These are phyloP conservation scores for Eolophus roseicapilla DNA, from an alignment of 2,113 vertebrate genomes.

Conservation along the genomic window DNA sequence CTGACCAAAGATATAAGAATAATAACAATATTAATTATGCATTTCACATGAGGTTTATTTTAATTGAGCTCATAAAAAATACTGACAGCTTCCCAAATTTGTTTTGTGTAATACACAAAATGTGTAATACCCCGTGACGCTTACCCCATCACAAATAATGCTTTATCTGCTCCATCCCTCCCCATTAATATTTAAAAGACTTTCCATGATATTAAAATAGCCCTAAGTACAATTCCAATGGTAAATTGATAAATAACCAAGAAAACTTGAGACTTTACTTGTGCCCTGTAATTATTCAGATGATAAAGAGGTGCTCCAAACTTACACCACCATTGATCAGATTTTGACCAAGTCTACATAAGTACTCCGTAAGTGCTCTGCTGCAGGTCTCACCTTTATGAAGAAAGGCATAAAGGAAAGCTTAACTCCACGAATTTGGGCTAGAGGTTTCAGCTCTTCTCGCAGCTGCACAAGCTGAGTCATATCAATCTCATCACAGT, in stretches of 20 bases:
- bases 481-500: slow-evolving; percentile 91
- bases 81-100: background rate
- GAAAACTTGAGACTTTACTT: background rate
- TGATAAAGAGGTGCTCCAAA: background rate
- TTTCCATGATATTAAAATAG: background rate
- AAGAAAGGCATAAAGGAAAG: slow-evolving; percentile 98
- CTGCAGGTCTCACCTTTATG: slow-evolving; percentile 83
- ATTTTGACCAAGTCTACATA: background rate
- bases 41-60: background rate
- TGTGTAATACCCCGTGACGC: background rate
- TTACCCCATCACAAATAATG: background rate
- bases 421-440: slow-evolving; percentile 80
- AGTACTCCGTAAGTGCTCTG: background rate
- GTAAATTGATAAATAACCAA: background rate
- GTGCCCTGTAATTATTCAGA: background rate
- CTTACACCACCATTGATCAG: background rate
- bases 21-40: background rate
- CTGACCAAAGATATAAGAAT: background rate
- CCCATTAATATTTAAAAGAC: background rate
- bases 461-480: slow-evolving; percentile 82
- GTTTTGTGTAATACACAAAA: background rate
- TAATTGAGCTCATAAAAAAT: background rate
- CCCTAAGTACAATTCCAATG: background rate
- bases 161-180: background rate
- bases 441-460: slow-evolving; percentile 77